These are phyloP conservation scores for Diorhabda elongata DNA, from an alignment of 1,140 invertebrate genomes.

Conservation along the genomic window DNA sequence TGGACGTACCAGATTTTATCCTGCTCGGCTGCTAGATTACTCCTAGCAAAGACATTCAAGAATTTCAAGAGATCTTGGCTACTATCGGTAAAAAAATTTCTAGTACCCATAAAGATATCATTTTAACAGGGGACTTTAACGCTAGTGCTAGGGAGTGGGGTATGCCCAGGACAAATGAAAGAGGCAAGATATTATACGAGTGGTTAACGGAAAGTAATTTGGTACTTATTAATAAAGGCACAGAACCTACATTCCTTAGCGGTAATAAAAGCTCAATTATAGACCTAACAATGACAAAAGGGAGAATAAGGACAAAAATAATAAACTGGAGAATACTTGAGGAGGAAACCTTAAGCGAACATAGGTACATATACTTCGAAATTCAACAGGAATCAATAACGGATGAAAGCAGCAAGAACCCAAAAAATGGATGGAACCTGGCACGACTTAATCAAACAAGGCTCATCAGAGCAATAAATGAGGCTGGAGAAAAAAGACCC, in stretches of 20 bases:
- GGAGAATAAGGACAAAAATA: neutral
- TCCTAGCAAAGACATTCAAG: neutral
- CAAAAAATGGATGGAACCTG: neutral
- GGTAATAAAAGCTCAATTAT: constrained; percentile 1
- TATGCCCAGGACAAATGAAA: neutral
- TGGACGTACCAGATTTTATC: neutral
- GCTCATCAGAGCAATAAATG: neutral
- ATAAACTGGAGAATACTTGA: neutral
- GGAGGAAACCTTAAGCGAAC: neutral
- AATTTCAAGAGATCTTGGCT: neutral
- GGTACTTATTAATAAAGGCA: constrained; percentile 3
- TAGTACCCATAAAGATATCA: neutral
- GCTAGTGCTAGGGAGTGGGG: neutral
- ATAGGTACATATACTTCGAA: neutral
- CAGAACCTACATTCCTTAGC: constrained; percentile 11
- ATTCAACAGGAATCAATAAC: neutral
- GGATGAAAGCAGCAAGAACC: neutral
- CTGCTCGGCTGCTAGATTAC: constrained; percentile 4
- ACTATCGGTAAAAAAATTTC: neutral
- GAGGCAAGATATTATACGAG: constrained; percentile 1
- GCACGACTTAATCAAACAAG: neutral
- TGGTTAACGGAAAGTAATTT: constrained; percentile 5
- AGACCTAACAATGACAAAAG: constrained; percentile 1
- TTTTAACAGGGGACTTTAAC: constrained; percentile 5
- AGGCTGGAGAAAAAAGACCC: neutral